Evolutionary conservation across 2,888 invertebrate genomes (phyloP).

Genomic region (Aleiodes alternator): DNA sequence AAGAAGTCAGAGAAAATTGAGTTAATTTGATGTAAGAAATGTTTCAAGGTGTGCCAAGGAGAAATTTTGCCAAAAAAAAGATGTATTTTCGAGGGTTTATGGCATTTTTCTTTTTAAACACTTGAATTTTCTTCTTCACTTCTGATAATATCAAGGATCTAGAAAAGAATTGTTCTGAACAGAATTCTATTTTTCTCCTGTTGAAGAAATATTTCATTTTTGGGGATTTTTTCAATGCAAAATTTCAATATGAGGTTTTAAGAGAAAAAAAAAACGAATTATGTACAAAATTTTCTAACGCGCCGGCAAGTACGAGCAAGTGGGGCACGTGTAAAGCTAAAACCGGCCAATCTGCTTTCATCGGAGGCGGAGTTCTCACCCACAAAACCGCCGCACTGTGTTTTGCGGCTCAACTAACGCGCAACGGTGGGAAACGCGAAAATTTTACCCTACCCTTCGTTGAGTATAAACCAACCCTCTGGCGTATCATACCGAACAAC

Average conservation of each 20-base stretch:
- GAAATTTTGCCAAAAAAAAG: conserved; percentile 63
- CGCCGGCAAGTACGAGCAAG: conserved; percentile 37
- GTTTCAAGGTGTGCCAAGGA: conserved; percentile 58
- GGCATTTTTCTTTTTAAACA: conserved; percentile 33
- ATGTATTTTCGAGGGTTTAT: conserved; percentile 60
- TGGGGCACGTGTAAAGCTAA: conserved; percentile 58
- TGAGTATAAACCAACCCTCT: conserved; percentile 31
- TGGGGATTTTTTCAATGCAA: not conserved
- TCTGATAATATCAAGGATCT: conserved; percentile 22
- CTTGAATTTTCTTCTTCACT: conserved; percentile 34
- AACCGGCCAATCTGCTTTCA: conserved; percentile 63
- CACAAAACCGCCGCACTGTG: conserved; percentile 48
- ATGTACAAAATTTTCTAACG: conserved; percentile 22
- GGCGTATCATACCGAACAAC: conserved; percentile 56
- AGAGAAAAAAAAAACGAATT: conserved; percentile 2
- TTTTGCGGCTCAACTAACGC: conserved; percentile 46
- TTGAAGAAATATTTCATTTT: not conserved
- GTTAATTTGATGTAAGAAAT: conserved; percentile 73
- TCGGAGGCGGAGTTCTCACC: conserved; percentile 70
- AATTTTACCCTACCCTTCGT: conserved; percentile 43
- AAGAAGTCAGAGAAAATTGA: conserved; percentile 57
- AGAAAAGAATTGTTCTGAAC: not conserved
- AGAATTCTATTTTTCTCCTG: conserved; percentile 13
- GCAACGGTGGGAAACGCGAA: conserved; percentile 52
- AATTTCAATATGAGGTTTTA: conserved; percentile 12